Base-by-base conservation (phyloP, 2,888 invertebrate genomes). In the Chromoteleia sp. region DNA sequence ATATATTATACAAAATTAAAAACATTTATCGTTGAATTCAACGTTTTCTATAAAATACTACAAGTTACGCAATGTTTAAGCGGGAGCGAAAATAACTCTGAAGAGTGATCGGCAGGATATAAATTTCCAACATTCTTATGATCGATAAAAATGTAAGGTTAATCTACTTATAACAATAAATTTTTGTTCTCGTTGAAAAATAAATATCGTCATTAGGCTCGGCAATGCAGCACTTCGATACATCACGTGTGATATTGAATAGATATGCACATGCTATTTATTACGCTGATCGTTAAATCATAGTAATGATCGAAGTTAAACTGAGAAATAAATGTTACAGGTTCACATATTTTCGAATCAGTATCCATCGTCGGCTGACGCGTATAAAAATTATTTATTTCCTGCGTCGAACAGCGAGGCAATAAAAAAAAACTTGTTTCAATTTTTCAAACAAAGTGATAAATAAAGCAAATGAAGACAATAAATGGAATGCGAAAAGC, bases 151-250 rank as follows among this genome's bases (percentile, higher is more conserved):
- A 45, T 25, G 30, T 12, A 10, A 12, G 52, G 68, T 36, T 78
- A 73, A 79, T 79, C 67, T 67, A 73, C 73, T 73, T 68, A 61
- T 39, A 61, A 79, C 79, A 73, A 73, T 79, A 79, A 79, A 67
- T 59, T 67, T 63, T 74, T 79, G 39, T 73, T 30, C 67, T 12
- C 67, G 43, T 29, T 59, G 67, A 67, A 73, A 79, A 67, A 67
- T 79, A 73, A 59, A 73, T 73, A 67, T 61, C 56, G 74, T 68
- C 74, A 74, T 68, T 74, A 61, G 68, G 14, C 45, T 48, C 14
- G 43, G 52, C 50, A 79, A 73, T 73, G 59, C 73, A 29, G 48
- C 30, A 54, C 50, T 61, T 67, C 43, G 17, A 73, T 73, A 73
- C 59, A 65, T 73, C 70, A 61, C 67, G 67, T 45, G 52, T 56